A percentile compares a stretch with the other conserved stretches of the same genome.
Conservation (phyloP, 2,797 vertebrate species). For the Spheniscus humboldti region DNA sequence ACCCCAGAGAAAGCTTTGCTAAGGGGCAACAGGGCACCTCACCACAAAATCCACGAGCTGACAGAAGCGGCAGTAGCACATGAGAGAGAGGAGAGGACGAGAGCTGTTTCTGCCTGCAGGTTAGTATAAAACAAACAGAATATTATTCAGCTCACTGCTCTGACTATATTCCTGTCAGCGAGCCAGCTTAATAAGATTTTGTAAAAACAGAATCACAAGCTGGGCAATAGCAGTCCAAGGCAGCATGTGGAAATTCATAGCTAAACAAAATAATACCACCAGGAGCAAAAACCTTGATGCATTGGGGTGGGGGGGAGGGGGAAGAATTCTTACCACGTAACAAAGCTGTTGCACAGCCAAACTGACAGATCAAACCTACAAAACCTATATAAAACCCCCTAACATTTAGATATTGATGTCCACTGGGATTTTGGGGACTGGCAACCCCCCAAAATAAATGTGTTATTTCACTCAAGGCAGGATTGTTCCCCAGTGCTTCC, state of each 20-base stretch:
- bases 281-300: background rate
- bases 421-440: background rate
- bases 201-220: background rate
- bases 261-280: background rate
- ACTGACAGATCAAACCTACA: background rate
- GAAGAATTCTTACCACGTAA: background rate
- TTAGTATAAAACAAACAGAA: background rate
- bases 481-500: background rate
- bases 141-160: background rate
- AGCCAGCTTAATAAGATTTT: background rate
- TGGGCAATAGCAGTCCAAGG: background rate
- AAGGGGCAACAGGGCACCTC: background rate
- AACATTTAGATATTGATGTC: background rate
- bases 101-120: background rate
- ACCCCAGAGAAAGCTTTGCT: background rate
- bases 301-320: too few species aligned
- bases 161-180: background rate
- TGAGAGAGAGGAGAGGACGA: rapidly evolving
- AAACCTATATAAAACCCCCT: background rate
- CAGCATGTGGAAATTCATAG: background rate
- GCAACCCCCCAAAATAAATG: background rate
- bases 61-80: background rate
- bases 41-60: background rate
- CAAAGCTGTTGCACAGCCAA: background rate
- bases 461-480: background rate